Conservation (phyloP, 2,113 vertebrate genomes). For the Danionella cerebrum region DNA sequence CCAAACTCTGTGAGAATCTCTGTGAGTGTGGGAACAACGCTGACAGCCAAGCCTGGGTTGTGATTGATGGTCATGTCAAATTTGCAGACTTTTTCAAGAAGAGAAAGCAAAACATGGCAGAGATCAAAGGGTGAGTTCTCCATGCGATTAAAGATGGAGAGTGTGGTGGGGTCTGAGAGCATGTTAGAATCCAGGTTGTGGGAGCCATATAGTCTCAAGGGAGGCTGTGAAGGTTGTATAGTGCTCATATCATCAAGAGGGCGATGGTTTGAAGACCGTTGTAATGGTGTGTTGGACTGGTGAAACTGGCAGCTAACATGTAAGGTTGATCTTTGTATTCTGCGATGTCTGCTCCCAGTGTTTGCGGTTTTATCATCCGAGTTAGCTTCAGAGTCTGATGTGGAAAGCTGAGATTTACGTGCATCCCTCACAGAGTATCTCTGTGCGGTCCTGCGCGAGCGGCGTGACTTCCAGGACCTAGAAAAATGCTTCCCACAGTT, state of each 20-base stretch:
- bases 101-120: slow-evolving; percentile 82
- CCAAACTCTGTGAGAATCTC: slow-evolving; percentile 86
- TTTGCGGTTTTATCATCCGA: slow-evolving; percentile 69
- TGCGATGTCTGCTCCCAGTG: slow-evolving; percentile 55
- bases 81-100: slow-evolving; percentile 90
- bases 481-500: slow-evolving; percentile 55
- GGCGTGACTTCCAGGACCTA: slow-evolving; percentile 66
- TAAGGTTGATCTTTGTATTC: slow-evolving; percentile 65
- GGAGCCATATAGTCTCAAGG: slow-evolving; percentile 42
- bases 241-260: slow-evolving; percentile 55
- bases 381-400: slow-evolving; percentile 87
- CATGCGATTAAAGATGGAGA: slow-evolving; percentile 65
- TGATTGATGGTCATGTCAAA: slow-evolving; percentile 85
- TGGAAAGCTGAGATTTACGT: slow-evolving; percentile 80
- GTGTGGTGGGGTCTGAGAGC: slow-evolving; percentile 68
- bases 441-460: slow-evolving; percentile 70
- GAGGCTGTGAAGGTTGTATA: slow-evolving; percentile 45
- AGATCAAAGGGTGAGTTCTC: slow-evolving; percentile 90
- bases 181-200: slow-evolving; percentile 55
- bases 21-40: slow-evolving; percentile 83
- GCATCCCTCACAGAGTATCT: slow-evolving; percentile 81
- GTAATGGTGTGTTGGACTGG: slow-evolving; percentile 43
- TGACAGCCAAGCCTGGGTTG: slow-evolving; percentile 75
- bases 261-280: slow-evolving; percentile 19
- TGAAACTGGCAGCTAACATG: slow-evolving; percentile 56